phyloP scores from a whole-genome alignment of 2,113 vertebrate genomes.

The Carassius carassius region DNA sequence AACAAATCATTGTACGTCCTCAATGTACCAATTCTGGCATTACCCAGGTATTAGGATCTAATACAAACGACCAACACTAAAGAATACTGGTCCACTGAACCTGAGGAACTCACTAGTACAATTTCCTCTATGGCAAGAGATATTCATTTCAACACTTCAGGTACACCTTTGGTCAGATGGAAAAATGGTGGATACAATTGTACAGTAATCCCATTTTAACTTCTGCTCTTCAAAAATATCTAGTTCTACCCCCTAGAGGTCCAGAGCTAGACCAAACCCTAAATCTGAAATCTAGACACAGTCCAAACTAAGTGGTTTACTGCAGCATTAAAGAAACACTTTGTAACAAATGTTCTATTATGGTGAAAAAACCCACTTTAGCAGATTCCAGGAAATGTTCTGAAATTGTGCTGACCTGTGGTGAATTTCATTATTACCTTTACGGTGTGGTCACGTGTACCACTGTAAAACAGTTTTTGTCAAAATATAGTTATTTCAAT shows the following conservation, averaged over 20 bases:
- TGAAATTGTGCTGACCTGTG: background rate
- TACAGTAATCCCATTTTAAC: background rate
- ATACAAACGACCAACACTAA: background rate
- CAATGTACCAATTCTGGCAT: background rate
- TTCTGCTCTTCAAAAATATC: background rate
- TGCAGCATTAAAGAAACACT: background rate
- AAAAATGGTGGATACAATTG: background rate
- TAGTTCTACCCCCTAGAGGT: background rate
- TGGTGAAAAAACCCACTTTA: background rate
- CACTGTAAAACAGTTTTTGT: background rate
- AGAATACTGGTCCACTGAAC: background rate
- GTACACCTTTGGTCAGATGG: background rate
- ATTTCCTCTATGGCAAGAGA: background rate
- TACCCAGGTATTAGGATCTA: background rate
- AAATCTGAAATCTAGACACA: background rate
- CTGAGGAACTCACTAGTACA: background rate
- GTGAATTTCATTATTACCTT: background rate
- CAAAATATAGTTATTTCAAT: background rate
- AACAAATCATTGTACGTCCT: background rate
- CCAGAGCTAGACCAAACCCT: background rate
- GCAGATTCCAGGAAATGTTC: background rate
- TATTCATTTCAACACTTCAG: background rate
- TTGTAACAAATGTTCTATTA: background rate
- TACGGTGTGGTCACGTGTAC: background rate
- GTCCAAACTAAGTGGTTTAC: background rate